A percentile compares a stretch with the other conserved stretches of the same genome.
These are phyloP conservation scores for Luffia ferchaultella DNA, from an alignment of 2,888 invertebrate genomes.

Conservation along the genomic window DNA sequence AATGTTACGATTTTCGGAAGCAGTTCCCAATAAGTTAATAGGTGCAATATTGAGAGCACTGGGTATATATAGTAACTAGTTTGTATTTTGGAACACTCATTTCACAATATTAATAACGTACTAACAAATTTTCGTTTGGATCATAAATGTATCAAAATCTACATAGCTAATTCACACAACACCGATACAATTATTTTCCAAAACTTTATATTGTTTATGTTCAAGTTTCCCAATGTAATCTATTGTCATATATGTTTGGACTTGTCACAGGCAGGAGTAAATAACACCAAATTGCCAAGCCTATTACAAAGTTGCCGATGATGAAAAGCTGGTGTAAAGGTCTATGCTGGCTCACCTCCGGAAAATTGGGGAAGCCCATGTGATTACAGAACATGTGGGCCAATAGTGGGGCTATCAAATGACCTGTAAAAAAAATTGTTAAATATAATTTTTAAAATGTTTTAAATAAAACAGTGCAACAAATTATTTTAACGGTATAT, in stretches of 20 bases:
- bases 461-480: no score
- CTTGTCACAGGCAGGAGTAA: slow-evolving; percentile 79
- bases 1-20: no score
- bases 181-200: background rate
- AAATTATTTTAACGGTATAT: no score
- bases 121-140: background rate
- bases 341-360: slow-evolving; percentile 54
- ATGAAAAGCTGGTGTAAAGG: slow-evolving; percentile 67
- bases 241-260: slow-evolving; percentile 71
- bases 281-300: slow-evolving; percentile 80
- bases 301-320: slow-evolving; percentile 74
- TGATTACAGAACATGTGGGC: slow-evolving; percentile 96
- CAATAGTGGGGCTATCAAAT: slow-evolving; percentile 85
- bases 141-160: background rate
- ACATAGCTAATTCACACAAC: background rate
- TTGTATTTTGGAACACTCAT: no score
- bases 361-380: slow-evolving; percentile 94
- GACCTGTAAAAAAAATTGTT: slow-evolving; percentile 79
- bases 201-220: background rate
- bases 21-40: no score
- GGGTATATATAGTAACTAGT: no score
- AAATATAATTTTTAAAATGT: no score
- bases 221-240: slow-evolving; percentile 61
- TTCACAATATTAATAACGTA: no score
- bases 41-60: no score